These are phyloP conservation scores for Todiramphus chloris DNA, from an alignment of 2,113 vertebrate species.

Conservation along the genomic window DNA sequence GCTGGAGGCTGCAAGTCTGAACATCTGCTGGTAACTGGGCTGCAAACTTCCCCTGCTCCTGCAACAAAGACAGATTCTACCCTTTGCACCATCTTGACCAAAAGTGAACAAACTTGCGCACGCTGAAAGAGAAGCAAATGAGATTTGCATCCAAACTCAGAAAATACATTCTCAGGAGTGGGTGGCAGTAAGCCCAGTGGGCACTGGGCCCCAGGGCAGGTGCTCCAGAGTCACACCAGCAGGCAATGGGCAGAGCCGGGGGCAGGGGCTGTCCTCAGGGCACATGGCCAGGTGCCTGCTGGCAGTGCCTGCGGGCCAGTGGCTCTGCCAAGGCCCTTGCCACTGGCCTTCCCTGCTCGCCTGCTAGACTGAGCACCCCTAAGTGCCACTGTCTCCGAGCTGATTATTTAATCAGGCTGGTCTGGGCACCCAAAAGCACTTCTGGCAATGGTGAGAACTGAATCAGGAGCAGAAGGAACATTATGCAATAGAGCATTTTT, in stretches of 20 bases:
- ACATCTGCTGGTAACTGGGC: background rate
- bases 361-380: background rate
- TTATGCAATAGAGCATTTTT: background rate
- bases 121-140: background rate
- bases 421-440: background rate
- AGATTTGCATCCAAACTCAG: background rate
- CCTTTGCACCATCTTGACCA: background rate
- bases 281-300: fast-evolving
- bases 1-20: background rate
- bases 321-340: background rate
- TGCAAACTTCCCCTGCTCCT: fast-evolving
- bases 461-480: background rate
- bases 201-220: background rate
- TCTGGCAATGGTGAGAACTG: background rate
- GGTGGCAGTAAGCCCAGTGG: background rate
- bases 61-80: background rate
- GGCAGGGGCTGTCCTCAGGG: background rate
- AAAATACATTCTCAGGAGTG: background rate
- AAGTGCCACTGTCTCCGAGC: background rate
- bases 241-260: background rate
- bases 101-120: background rate
- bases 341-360: background rate
- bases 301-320: background rate
- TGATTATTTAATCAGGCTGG: background rate
- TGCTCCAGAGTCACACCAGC: background rate